Conservation (phyloP, 2,113 vertebrate genomes). For the Periophthalmodon schlosseri region DNA sequence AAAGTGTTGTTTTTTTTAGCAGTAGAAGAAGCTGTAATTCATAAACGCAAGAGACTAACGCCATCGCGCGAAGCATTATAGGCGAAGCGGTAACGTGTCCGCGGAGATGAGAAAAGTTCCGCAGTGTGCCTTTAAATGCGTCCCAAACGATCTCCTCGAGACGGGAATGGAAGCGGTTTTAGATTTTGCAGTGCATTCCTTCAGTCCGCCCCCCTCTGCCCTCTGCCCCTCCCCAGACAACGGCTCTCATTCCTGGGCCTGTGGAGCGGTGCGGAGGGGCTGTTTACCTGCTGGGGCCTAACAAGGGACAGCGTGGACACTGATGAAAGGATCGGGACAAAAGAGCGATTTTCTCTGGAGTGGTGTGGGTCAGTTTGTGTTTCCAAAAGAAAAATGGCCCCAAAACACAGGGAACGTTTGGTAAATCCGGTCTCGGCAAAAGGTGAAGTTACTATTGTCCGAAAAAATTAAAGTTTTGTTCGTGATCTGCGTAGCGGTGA, state of each 20-base stretch:
- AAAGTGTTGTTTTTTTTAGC: too few species aligned
- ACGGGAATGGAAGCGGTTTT: too few species aligned
- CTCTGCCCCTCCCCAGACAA: not conserved
- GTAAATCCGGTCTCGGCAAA: not conserved
- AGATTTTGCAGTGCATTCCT: conserved; percentile 19
- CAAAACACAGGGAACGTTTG: not conserved
- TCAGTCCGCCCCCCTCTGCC: not conserved
- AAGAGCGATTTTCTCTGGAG: conserved; percentile 16
- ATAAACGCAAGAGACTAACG: too few species aligned
- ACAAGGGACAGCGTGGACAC: conserved; percentile 41
- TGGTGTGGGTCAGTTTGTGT: not conserved
- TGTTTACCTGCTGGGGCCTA: conserved; percentile 60
- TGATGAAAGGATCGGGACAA: conserved; percentile 55
- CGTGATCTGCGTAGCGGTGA: too few species aligned
- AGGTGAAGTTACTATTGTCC: not conserved
- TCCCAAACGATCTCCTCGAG: too few species aligned
- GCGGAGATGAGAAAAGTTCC: too few species aligned
- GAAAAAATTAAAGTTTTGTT: too few species aligned
- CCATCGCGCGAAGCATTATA: too few species aligned
- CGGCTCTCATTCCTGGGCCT: conserved; percentile 38
- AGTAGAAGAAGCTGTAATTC: too few species aligned
- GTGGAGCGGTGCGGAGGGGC: conserved; percentile 55
- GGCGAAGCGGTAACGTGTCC: too few species aligned
- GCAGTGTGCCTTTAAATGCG: too few species aligned
- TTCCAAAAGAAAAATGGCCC: not conserved